Evolutionary conservation across 2,113 vertebrate species (phyloP).

Genomic region (Silurus asotus): DNA sequence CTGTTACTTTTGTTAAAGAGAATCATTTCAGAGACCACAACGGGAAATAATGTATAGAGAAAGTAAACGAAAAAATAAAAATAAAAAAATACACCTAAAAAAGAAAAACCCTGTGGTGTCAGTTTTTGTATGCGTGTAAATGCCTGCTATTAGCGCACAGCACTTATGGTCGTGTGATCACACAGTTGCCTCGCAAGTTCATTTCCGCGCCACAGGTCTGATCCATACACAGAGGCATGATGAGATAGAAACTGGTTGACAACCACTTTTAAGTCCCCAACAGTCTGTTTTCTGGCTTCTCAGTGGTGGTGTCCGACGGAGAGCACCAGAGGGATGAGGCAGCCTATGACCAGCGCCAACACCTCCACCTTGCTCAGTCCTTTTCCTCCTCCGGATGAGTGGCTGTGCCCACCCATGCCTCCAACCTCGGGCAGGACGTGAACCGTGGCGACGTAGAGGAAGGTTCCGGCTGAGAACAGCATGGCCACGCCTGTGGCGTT

Average conservation of each 20-base stretch:
- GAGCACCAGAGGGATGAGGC: slow-evolving; percentile 92
- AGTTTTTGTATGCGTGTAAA: slow-evolving; percentile 28
- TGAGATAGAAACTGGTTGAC: background rate
- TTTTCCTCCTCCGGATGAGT: slow-evolving; percentile 79
- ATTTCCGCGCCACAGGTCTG: background rate
- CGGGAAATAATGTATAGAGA: background rate
- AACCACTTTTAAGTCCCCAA: slow-evolving; percentile 32
- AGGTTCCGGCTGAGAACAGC: slow-evolving; percentile 98
- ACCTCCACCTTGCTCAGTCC: slow-evolving; percentile 95
- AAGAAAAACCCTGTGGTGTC: slow-evolving; percentile 21
- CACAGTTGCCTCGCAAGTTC: slow-evolving; percentile 17
- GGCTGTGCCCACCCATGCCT: slow-evolving; percentile 90
- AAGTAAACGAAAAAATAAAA: background rate
- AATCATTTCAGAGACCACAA: slow-evolving; percentile 13
- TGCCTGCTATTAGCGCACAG: slow-evolving; percentile 21
- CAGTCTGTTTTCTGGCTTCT: slow-evolving; percentile 32
- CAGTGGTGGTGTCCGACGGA: slow-evolving; percentile 96
- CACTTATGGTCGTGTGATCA: slow-evolving; percentile 32
- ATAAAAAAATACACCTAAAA: background rate
- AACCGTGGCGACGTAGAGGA: slow-evolving; percentile 97
- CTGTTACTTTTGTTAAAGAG: slow-evolving; percentile 4
- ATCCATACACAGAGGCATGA: background rate
- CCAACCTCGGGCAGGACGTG: slow-evolving; percentile 98
- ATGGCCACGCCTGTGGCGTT: slow-evolving; percentile 98
- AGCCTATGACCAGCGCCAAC: slow-evolving; percentile 88